A percentile compares a stretch with the other conserved stretches of the same genome.
These are phyloP conservation scores for Meliscaeva auricollis DNA, from an alignment of 2,888 invertebrate genomes.

Conservation along the genomic window DNA sequence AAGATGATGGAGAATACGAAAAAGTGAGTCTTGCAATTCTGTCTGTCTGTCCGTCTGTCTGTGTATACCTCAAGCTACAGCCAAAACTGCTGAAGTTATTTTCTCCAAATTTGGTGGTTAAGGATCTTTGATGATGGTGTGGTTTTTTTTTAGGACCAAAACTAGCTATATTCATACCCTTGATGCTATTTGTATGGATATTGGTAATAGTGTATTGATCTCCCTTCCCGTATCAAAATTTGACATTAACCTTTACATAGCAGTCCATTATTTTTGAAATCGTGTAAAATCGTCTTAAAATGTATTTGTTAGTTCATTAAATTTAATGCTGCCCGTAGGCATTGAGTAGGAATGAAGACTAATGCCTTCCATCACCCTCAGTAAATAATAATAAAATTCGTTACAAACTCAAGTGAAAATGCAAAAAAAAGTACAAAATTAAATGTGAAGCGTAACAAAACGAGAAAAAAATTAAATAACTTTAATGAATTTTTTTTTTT, in stretches of 20 bases:
- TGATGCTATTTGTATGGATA: no score
- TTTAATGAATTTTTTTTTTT: not conserved
- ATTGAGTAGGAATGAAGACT: not conserved
- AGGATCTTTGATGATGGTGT: no score
- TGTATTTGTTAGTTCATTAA: slow-evolving; percentile 64
- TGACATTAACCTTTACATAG: slow-evolving; percentile 33
- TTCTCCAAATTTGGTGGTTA: no score
- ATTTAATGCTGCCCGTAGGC: slow-evolving; percentile 48
- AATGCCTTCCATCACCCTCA: not conserved
- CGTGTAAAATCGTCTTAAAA: slow-evolving; percentile 58
- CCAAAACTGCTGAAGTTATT: no score
- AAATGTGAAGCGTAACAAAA: slow-evolving; percentile 64
- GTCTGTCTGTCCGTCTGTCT: no score
- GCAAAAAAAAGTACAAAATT: slow-evolving; percentile 48
- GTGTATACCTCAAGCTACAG: no score
- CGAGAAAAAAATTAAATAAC: not conserved
- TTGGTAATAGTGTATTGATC: not conserved
- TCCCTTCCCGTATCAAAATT: slow-evolving; percentile 7
- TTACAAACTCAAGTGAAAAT: slow-evolving; percentile 50
- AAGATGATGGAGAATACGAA: no score
- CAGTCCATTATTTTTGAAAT: slow-evolving; percentile 47
- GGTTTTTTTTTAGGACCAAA: no score
- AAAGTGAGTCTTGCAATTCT: no score
- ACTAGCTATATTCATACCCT: no score
- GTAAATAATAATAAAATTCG: slow-evolving; percentile 27